Conservation (phyloP, 2,797 vertebrate species). For the Mus caroli region DNA sequence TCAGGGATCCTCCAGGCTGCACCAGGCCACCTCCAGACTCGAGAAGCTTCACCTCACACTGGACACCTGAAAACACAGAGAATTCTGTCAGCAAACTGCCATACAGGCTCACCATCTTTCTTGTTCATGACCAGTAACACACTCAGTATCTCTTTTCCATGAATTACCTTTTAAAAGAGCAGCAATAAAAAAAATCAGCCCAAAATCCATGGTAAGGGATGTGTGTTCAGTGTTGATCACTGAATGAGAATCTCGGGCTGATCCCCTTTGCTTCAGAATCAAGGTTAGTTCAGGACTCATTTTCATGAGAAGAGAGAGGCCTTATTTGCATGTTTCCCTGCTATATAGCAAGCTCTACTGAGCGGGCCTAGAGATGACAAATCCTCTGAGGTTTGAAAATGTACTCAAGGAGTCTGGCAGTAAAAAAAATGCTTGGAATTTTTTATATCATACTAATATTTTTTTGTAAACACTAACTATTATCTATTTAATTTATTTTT, state of each 20-base stretch:
- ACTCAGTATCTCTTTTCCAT: background rate
- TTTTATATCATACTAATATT: background rate
- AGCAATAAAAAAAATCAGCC: background rate
- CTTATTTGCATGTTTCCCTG: background rate
- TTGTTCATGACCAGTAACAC: background rate
- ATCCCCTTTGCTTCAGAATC: background rate
- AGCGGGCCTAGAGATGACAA: background rate
- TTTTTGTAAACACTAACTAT: background rate
- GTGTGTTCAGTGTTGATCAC: background rate
- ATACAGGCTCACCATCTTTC: background rate
- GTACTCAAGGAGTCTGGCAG: fast-evolving
- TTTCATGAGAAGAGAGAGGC: background rate
- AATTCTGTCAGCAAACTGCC: background rate
- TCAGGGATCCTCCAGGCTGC: background rate
- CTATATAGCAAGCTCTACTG: background rate
- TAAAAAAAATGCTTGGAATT: background rate
- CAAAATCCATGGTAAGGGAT: background rate
- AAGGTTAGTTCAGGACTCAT: too few relatives aligned
- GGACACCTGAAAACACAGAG: background rate
- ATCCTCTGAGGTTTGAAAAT: background rate
- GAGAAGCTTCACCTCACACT: background rate
- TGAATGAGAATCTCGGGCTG: background rate
- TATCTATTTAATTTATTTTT: background rate
- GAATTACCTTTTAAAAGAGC: background rate
- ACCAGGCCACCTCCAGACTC: background rate